Conservation (phyloP, 2,888 invertebrate species). For the Callimorpha dominula region DNA sequence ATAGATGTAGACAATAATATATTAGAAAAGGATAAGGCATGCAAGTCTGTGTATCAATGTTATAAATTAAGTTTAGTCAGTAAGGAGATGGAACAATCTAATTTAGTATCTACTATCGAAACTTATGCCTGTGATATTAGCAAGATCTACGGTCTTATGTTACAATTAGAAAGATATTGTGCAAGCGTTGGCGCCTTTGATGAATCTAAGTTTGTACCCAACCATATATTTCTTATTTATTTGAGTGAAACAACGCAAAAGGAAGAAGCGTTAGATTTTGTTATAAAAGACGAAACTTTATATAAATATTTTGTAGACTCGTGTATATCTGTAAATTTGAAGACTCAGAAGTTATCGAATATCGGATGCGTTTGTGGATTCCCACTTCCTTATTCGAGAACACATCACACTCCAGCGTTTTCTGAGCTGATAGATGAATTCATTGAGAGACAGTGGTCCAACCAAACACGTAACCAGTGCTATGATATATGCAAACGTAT, state of each 20-base stretch:
- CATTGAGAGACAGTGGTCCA: conserved; percentile 82
- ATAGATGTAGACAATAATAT: conserved; percentile 74
- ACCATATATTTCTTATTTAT: conserved; percentile 78
- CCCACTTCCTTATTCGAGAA: conserved; percentile 84
- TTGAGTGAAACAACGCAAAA: conserved; percentile 66
- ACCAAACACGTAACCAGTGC: conserved; percentile 76
- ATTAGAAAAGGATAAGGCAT: conserved; percentile 68
- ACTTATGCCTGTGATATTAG: conserved; percentile 81
- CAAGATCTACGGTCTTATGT: conserved; percentile 74
- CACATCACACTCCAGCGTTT: conserved; percentile 78
- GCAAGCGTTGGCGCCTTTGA: conserved; percentile 71
- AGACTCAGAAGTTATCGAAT: conserved; percentile 72
- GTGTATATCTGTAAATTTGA: conserved; percentile 86
- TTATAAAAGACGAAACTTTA: conserved; percentile 74
- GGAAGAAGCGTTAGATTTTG: conserved; percentile 63
- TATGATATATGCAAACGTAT: conserved; percentile 86
- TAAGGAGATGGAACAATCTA: conserved; percentile 74
- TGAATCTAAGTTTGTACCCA: conserved; percentile 76
- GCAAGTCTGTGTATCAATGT: conserved; percentile 78
- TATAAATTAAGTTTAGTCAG: conserved; percentile 79
- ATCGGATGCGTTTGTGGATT: conserved; percentile 87
- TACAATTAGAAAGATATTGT: conserved; percentile 78
- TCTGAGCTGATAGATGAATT: conserved; percentile 86
- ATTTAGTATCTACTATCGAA: conserved; percentile 79
- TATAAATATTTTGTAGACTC: conserved; percentile 86